phyloP scores from a whole-genome alignment of 2,113 vertebrate species.

The Orcinus orca region DNA sequence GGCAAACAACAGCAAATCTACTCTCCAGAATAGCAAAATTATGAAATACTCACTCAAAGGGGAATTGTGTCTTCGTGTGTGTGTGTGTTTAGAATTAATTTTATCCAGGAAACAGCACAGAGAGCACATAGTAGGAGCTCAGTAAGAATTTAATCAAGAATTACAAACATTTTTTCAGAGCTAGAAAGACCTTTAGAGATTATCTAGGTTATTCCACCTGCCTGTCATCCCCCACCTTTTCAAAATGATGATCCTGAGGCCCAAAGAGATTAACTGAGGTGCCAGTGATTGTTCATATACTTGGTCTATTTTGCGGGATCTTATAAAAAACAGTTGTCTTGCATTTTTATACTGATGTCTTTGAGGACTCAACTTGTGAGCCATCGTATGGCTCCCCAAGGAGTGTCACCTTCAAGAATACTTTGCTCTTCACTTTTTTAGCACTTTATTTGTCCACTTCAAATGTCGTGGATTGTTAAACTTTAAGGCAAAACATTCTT shows the following conservation, averaged over 20 bases:
- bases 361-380: background rate
- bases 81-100: background rate
- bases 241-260: background rate
- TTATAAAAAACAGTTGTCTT: background rate
- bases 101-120: background rate
- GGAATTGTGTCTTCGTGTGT: background rate
- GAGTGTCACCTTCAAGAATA: background rate
- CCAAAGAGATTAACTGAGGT: background rate
- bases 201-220: background rate
- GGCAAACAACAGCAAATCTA: constrained; percentile 1
- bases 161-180: background rate
- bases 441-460: background rate
- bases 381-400: background rate
- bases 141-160: background rate
- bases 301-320: background rate
- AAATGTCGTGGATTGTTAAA: background rate
- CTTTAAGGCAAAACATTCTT: background rate
- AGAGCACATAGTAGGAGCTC: background rate
- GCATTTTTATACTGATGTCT: background rate
- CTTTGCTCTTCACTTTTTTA: background rate
- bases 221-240: background rate
- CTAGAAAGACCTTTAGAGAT: background rate
- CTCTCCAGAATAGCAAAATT: background rate
- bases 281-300: background rate
- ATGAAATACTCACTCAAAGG: background rate